Base-by-base conservation (phyloP, 2,797 vertebrate genomes). In the Acanthiza pusilla region DNA sequence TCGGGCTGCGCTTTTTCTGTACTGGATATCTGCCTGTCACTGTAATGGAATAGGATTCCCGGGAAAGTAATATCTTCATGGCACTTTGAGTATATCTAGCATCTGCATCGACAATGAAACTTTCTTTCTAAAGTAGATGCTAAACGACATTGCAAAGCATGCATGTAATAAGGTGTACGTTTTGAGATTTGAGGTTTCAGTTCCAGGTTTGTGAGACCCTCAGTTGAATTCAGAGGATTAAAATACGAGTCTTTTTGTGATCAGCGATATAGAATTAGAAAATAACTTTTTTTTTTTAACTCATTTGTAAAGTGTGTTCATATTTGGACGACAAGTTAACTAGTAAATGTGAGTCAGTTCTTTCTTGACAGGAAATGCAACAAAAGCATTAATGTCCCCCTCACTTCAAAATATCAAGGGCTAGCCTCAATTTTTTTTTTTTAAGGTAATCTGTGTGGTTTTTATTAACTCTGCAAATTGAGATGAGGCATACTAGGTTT, bases 101-200 rank as follows among this genome's bases (percentile, higher is more conserved):
- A 17, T 75, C 72, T 89, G 7, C 43, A 42, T 32, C 36, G n/a
- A 7, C 65, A n/a, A 4, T 47, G 36, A 82, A 71, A 55, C 67
- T 54, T 77, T 50, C 65, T 45, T n/a, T 40, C 48, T 16, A 2
- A 60, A 74, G 63, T 1, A 7, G 15, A 2, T n/a, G 4, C 13
- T 27, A 30, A 77, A 38, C 47, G 29, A 23, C 5, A 1, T n/a
- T 57, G 43, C 40, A 55, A 57, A 50, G 30, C 9, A 1, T 4
- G 1, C 34, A 3, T 23, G 9, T 36, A 29, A 2, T 30, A n/a
- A 57, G 9, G 8, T 3, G 2, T 40, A 13, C 7, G 5, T 73
- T 73, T 27, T 61, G 50, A 22, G 32, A 7, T 72, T 25, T 38
- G 47, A 36, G 15, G 13, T 22, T 70, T 70, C 58, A 7, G 45